Evolutionary conservation across 2,797 vertebrate genomes (phyloP), one percentile per base, ranked within the genome.

Genomic region (Sphaeramia orbicularis): DNA sequence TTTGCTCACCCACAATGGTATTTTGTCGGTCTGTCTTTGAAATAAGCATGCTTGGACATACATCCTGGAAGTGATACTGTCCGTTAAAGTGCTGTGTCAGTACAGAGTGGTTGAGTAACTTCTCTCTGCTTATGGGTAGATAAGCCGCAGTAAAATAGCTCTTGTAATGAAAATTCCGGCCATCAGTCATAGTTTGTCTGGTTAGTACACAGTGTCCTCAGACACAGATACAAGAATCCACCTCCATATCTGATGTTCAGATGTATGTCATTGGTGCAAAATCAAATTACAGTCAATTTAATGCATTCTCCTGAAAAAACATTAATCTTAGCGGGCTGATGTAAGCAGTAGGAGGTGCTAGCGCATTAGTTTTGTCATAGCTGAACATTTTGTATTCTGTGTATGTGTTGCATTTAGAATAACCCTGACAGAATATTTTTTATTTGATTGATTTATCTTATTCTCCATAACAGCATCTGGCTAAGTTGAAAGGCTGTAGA

Each of bases 1-100:
- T 85, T 84, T 89, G 59, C 72, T 76, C 54, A 66, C 21, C 48
- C 69, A 45, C 56, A 48, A 65, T 69, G 55, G 18, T 32, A 69
- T 68, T 64, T 58, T 40, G 36, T 69, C 69, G 84, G 60, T 52
- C 38, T 18, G 12, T 53, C 51, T 72, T 35, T 79, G 14, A 60
- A 71, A 78, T 72, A 14, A 74, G 44, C 54, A 36, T 32, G 21
- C 0, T 4, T 53, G 45, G 58, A 65, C 47, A 76, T 50, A 7
- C 58, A 64, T 74, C 56, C 69, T 21, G 37, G 27, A 67, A 73
- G 32, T 30, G 47, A 61, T 30, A 45, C 11, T 24, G 53, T 38
- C 21, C n/a, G 52, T 61, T 36, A 27, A 24, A 69, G 10, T 43
- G 44, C 42, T 73, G 43, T 42, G 7, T 21, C 55, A 64, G 74